phyloP scores from a whole-genome alignment of 2,888 invertebrate species.

The Gisinianus flammeolus region DNA sequence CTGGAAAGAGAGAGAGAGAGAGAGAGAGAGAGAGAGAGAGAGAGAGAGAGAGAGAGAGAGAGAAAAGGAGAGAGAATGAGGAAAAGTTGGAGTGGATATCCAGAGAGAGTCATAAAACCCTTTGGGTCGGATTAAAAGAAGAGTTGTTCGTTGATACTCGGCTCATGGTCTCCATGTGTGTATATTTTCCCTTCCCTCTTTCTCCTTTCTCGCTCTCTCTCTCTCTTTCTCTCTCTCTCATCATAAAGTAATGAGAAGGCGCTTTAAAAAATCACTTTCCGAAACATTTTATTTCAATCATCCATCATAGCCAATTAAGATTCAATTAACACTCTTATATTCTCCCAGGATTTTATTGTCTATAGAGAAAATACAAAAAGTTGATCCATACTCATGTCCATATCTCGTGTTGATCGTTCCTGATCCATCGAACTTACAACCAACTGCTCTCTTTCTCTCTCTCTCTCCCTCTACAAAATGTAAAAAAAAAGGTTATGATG shows the following conservation, averaged over 20 bases:
- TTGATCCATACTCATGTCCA: neutral
- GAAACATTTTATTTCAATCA: slow-evolving; percentile 40
- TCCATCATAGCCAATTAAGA: slow-evolving; percentile 52
- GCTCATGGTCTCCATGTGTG: neutral
- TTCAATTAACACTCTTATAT: slow-evolving; percentile 48
- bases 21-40: neutral
- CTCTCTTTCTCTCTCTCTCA: slow-evolving; percentile 14
- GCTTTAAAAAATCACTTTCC: slow-evolving; percentile 28
- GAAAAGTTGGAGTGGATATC: slow-evolving; percentile 24
- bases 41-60: neutral
- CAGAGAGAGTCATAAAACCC: slow-evolving; percentile 33
- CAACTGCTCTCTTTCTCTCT: neutral
- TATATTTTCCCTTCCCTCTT: neutral
- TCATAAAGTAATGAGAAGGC: slow-evolving; percentile 40
- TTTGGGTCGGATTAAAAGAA: slow-evolving; percentile 38
- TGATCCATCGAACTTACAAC: neutral
- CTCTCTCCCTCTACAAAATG: neutral
- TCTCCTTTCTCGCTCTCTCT: neutral
- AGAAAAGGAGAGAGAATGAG: neutral
- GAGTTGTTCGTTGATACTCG: slow-evolving; percentile 17
- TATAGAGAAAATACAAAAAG: too few species aligned
- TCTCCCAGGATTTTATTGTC: slow-evolving; percentile 24
- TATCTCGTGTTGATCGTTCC: neutral
- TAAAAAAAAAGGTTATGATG: too few species aligned
- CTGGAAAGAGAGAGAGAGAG: slow-evolving; percentile 9